phyloP scores from a whole-genome alignment of 2,888 invertebrate species.

The Melanchra persicariae region DNA sequence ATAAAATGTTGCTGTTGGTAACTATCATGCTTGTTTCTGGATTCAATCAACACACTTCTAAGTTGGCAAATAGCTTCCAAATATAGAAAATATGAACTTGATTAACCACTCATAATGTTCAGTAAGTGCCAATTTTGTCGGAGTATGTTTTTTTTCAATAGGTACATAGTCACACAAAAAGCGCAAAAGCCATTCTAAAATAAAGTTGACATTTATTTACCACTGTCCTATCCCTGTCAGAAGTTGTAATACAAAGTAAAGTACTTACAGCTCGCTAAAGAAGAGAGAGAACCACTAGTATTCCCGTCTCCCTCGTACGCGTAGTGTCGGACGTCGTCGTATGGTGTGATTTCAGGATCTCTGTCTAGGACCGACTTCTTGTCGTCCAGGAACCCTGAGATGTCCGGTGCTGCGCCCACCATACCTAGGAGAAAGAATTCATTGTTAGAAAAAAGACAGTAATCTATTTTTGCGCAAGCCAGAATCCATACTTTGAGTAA shows the following conservation, averaged over 20 bases:
- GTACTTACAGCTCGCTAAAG: constrained; percentile 95
- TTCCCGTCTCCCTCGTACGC: constrained; percentile 99
- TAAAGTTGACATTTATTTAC: background rate
- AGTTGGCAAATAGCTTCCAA: background rate
- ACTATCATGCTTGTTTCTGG: background rate
- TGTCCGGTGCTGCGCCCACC: constrained; percentile 92
- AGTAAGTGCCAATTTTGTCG: background rate
- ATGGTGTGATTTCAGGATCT: constrained; percentile 97
- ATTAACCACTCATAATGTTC: background rate
- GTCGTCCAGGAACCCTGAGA: constrained; percentile 97
- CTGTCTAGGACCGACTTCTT: constrained; percentile 97
- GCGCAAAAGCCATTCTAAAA: too few species aligned
- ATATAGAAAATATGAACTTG: background rate
- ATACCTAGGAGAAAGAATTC: constrained; percentile 67
- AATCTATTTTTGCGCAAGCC: too few species aligned
- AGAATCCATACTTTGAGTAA: too few species aligned
- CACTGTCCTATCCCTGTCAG: background rate
- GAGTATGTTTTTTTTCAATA: background rate
- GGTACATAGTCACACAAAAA: too few species aligned
- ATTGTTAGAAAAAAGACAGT: background rate
- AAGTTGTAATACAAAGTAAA: background rate
- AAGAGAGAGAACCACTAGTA: constrained; percentile 97
- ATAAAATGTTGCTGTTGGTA: background rate
- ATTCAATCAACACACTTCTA: background rate
- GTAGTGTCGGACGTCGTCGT: constrained; percentile 99